A percentile compares a stretch with the other conserved stretches of the same genome.
Evolutionary conservation across 2,113 vertebrate species (phyloP).

Genomic region (Bolborhynchus lineola): DNA sequence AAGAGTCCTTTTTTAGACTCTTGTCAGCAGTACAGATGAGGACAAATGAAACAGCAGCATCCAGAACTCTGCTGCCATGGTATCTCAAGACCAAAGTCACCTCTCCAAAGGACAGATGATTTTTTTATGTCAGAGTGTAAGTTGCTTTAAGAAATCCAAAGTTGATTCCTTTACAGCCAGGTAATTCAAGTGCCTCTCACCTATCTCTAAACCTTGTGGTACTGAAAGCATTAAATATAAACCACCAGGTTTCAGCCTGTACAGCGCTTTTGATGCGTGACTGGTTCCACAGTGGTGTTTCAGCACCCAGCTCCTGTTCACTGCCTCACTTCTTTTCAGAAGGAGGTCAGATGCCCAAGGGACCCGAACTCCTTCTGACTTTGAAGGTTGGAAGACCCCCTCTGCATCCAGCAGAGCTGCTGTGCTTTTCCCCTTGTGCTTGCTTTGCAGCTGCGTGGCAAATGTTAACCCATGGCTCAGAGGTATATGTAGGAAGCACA

Average conservation of each 20-base stretch:
- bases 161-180: not conserved
- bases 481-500: not conserved
- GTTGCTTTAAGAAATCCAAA: not conserved
- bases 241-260: not conserved
- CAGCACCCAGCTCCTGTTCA: not conserved
- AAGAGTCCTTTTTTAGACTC: not conserved
- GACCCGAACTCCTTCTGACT: not conserved
- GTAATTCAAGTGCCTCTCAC: not conserved
- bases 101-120: not conserved
- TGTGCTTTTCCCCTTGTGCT: fast-evolving
- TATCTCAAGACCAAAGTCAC: not conserved
- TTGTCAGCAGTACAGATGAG: not conserved
- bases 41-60: not conserved
- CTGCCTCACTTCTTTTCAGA: not conserved
- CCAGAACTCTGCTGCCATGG: not conserved
- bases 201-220: not conserved
- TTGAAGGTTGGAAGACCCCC: not conserved
- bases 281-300: not conserved
- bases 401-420: fast-evolving
- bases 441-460: not conserved
- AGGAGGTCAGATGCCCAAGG: not conserved
- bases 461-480: not conserved
- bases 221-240: not conserved
- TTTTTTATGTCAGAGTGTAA: not conserved
- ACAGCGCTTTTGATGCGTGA: fast-evolving